These are phyloP conservation scores for Jordanella pulchra DNA, from an alignment of 2,797 vertebrate species.

Conservation along the genomic window DNA sequence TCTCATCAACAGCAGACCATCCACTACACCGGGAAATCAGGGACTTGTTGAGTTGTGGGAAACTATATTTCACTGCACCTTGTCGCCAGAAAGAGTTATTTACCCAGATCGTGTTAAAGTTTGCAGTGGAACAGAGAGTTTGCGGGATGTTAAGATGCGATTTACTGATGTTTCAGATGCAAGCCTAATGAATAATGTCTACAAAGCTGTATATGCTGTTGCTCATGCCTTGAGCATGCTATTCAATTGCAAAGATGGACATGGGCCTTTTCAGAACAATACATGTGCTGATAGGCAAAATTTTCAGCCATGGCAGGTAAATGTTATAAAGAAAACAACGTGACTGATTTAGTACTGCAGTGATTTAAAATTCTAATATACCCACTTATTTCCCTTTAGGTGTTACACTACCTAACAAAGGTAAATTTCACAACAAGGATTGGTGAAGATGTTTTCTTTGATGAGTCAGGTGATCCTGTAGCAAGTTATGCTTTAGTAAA, in stretches of 20 bases:
- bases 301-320: conserved; percentile 82
- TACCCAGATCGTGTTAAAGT: conserved; percentile 11
- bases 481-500: conserved; percentile 81
- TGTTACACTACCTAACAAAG: conserved; percentile 76
- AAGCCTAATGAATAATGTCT: conserved; percentile 80
- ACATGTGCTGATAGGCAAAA: conserved; percentile 69
- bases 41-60: conserved; percentile 83
- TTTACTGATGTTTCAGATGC: conserved; percentile 82
- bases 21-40: conserved; percentile 64
- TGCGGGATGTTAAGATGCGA: conserved; percentile 62
- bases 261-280: conserved; percentile 74
- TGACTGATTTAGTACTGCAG: neutral
- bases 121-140: conserved; percentile 76
- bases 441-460: conserved; percentile 79
- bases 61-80: conserved; percentile 70
- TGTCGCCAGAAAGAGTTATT: conserved; percentile 38
- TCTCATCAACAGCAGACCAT: conserved; percentile 69
- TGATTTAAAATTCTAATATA: neutral
- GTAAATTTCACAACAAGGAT: conserved; percentile 80
- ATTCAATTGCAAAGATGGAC: conserved; percentile 67
- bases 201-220: conserved; percentile 81
- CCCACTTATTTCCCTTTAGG: conserved; percentile 53
- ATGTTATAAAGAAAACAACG: neutral
- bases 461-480: conserved; percentile 77
- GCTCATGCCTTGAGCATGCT: conserved; percentile 77